Conservation (phyloP, 2,113 vertebrate species). For the Pelmatolapia mariae region DNA sequence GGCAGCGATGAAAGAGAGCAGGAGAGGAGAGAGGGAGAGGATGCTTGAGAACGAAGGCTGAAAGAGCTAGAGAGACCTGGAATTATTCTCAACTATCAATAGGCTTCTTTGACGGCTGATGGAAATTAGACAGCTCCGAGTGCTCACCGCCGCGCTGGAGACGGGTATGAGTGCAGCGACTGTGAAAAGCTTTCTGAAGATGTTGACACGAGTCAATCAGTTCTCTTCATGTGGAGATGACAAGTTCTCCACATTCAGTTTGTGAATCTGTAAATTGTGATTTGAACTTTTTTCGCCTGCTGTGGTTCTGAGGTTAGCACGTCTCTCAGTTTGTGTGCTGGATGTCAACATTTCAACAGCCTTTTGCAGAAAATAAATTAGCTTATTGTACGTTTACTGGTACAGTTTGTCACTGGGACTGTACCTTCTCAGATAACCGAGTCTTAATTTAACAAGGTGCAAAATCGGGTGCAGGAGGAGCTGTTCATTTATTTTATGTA, state of each 20-base stretch:
- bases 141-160: neutral
- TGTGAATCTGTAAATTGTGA: neutral
- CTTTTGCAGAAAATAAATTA: neutral
- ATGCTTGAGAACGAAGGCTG: constrained; percentile 8
- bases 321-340: neutral
- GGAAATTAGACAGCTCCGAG: neutral
- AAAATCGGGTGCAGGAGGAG: neutral
- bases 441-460: neutral
- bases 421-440: accelerated
- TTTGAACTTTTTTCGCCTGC: neutral
- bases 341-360: neutral
- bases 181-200: neutral
- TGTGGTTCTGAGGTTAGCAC: neutral
- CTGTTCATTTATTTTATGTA: neutral
- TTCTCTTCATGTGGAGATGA: neutral
- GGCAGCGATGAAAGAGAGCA: constrained; percentile 25
- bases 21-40: constrained; percentile 12
- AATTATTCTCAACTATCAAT: constrained; percentile 12
- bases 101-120: constrained; percentile 22
- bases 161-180: neutral
- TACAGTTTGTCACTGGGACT: neutral
- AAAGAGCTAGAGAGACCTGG: constrained; percentile 19
- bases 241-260: neutral
- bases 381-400: neutral
- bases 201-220: neutral